Conservation (phyloP, 2,888 invertebrate species). For the Tromatobia lineatoria region DNA sequence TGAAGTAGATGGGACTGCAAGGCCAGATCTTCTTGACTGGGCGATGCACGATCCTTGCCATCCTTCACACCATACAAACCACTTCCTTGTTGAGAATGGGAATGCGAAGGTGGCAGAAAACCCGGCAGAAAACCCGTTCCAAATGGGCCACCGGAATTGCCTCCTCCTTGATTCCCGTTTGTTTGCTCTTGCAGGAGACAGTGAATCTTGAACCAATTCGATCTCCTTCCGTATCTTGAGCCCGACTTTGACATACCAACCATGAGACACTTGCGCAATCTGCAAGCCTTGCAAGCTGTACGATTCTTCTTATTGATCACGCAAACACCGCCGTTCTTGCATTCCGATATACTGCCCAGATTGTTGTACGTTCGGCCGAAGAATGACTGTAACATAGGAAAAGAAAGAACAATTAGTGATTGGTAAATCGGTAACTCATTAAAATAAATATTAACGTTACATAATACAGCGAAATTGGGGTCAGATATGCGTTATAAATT, state of each 20-base stretch:
- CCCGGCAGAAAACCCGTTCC: slow-evolving; percentile 77
- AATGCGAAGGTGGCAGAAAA: slow-evolving; percentile 77
- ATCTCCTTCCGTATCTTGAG: slow-evolving; percentile 94
- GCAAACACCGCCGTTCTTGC: slow-evolving; percentile 96
- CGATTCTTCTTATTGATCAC: slow-evolving; percentile 97
- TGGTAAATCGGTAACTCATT: neutral
- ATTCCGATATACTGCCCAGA: slow-evolving; percentile 94
- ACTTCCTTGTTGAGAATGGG: slow-evolving; percentile 72
- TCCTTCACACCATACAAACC: slow-evolving; percentile 74
- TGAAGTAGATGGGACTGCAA: slow-evolving; percentile 81
- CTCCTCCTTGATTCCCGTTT: slow-evolving; percentile 75
- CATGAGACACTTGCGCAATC: slow-evolving; percentile 93
- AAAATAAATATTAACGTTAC: neutral
- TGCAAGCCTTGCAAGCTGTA: slow-evolving; percentile 96
- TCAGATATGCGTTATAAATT: slow-evolving; percentile 2
- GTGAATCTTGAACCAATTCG: slow-evolving; percentile 98
- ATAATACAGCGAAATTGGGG: neutral
- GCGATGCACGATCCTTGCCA: slow-evolving; percentile 78
- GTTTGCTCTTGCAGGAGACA: slow-evolving; percentile 94
- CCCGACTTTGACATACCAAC: slow-evolving; percentile 98
- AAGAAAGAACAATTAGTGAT: slow-evolving; percentile 59
- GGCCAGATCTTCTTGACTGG: slow-evolving; percentile 81
- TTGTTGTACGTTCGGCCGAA: slow-evolving; percentile 97
- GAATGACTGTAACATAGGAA: slow-evolving; percentile 92
- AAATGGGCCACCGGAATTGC: slow-evolving; percentile 73